These are phyloP conservation scores for Chloroceryle aenea DNA, from an alignment of 2,113 vertebrate genomes.

Conservation along the genomic window DNA sequence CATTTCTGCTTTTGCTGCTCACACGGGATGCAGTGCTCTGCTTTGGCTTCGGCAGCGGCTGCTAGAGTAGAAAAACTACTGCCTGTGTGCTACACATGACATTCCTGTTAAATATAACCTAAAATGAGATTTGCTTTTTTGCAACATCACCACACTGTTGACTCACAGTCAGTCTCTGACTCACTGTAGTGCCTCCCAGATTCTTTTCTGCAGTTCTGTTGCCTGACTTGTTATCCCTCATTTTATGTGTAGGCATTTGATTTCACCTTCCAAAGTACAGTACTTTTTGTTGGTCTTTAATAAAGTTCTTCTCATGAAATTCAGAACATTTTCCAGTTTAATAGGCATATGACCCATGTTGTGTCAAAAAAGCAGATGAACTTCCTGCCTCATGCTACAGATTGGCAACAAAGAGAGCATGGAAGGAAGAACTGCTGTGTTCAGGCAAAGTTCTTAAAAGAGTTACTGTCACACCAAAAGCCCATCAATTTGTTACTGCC, in stretches of 20 bases:
- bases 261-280: neutral
- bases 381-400: neutral
- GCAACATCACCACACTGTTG: conserved; percentile 59
- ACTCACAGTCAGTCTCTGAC: conserved; percentile 64
- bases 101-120: conserved; percentile 47
- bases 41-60: neutral
- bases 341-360: neutral
- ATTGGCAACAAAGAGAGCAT: neutral
- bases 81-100: conserved; percentile 16
- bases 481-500: neutral
- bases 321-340: neutral
- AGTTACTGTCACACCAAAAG: neutral
- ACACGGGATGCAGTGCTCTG: neutral
- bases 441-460: neutral
- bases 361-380: neutral
- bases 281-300: neutral
- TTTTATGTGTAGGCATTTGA: conserved; percentile 14
- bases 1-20: neutral
- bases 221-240: conserved; percentile 22
- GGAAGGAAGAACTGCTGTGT: neutral
- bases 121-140: conserved; percentile 63
- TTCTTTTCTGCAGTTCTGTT: conserved; percentile 8
- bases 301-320: neutral
- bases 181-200: conserved; percentile 53
- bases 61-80: conserved; percentile 25